Conservation (phyloP, 2,113 vertebrate species). For the Neomonachus schauinslandi region DNA sequence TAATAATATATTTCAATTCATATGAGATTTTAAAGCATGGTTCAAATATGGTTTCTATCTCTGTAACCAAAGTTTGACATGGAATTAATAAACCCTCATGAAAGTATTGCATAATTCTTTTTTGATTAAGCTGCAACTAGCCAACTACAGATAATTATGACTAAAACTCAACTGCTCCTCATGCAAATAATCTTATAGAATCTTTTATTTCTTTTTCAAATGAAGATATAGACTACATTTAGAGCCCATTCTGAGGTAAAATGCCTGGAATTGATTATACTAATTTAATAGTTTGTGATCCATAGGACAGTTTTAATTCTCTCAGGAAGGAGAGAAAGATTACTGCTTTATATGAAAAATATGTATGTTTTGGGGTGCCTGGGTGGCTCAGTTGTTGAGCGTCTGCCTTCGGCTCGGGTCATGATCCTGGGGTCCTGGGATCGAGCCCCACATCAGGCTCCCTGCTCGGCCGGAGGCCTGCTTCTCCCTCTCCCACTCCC, state of each 20-base stretch:
- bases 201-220: background rate
- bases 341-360: constrained; percentile 5
- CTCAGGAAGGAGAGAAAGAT: background rate
- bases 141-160: background rate
- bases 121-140: constrained; percentile 33
- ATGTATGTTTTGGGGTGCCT: background rate
- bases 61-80: constrained; percentile 27
- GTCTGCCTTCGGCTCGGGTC: no score
- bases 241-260: background rate
- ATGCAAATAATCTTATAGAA: background rate
- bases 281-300: background rate
- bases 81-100: constrained; percentile 19
- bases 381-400: no score
- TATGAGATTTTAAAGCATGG: constrained; percentile 33
- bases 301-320: constrained; percentile 17
- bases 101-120: constrained; percentile 7
- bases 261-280: background rate
- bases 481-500: no score
- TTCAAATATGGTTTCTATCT: constrained; percentile 44
- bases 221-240: background rate
- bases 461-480: no score
- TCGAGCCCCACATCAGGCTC: no score
- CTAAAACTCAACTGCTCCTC: constrained; percentile 13
- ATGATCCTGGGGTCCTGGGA: no score
- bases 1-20: constrained; percentile 61